Evolutionary conservation across 2,113 vertebrate genomes (phyloP).

Genomic region (Acrocephalus arundinaceus): DNA sequence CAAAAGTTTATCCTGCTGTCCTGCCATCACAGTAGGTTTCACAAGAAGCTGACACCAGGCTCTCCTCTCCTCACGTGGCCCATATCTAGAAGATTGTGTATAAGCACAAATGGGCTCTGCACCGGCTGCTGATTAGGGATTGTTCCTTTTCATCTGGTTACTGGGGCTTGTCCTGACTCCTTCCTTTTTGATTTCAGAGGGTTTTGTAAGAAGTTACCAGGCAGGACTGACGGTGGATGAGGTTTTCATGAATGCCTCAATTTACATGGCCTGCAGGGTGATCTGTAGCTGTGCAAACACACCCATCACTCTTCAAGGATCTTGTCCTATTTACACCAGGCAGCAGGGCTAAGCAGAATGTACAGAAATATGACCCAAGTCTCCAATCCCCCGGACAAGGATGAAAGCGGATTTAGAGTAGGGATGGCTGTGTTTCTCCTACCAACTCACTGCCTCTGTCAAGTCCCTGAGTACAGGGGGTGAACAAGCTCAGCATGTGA

Average conservation of each 20-base stretch:
- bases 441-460: neutral
- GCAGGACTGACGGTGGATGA: neutral
- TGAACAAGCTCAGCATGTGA: neutral
- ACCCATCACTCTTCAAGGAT: neutral
- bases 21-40: neutral
- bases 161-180: neutral
- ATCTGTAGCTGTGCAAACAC: neutral
- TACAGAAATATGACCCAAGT: neutral
- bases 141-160: slow-evolving; percentile 36
- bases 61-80: neutral
- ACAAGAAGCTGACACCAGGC: neutral
- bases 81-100: neutral
- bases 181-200: slow-evolving; percentile 10
- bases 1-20: neutral
- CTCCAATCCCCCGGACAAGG: neutral
- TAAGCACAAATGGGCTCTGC: slow-evolving; percentile 9
- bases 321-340: neutral
- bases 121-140: neutral
- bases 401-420: neutral
- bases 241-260: neutral
- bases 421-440: neutral
- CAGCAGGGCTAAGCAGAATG: neutral
- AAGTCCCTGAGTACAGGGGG: neutral
- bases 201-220: slow-evolving; percentile 26
- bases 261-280: neutral